Percentiles rank a stretch among this genome's conserved stretches.
phyloP scores from a whole-genome alignment of 2,888 invertebrate genomes.

The Cephalotes varians region DNA sequence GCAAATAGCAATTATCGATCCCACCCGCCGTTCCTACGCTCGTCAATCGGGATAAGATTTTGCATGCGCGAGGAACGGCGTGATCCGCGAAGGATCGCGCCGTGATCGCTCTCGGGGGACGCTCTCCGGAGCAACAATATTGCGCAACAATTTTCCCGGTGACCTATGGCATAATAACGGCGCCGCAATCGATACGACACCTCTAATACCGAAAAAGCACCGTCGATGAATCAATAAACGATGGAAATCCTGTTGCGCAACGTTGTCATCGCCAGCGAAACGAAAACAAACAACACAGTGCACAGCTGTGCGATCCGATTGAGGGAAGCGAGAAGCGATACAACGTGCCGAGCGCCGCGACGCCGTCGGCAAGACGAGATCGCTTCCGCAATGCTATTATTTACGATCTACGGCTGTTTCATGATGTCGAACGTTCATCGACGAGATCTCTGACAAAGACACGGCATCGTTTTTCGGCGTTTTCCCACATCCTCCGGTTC shows the following conservation, averaged over 20 bases:
- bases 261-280: background rate
- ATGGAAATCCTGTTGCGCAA: background rate
- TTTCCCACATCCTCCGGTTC: too few species aligned
- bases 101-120: background rate
- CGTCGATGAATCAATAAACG: background rate
- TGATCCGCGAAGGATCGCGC: background rate
- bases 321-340: background rate
- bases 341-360: background rate
- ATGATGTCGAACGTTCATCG: background rate
- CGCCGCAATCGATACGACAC: background rate
- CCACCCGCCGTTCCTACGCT: background rate
- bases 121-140: background rate
- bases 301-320: background rate
- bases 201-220: background rate
- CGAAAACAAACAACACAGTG: conserved; percentile 14
- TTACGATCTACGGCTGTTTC: background rate
- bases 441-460: background rate
- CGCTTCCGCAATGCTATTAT: background rate
- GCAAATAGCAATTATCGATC: conserved; percentile 42
- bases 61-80: background rate
- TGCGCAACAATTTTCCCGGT: background rate
- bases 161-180: background rate
- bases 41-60: background rate
- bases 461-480: background rate
- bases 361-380: background rate